phyloP scores from a whole-genome alignment of 2,113 vertebrate species.

The Chamaetylas fuelleborni region DNA sequence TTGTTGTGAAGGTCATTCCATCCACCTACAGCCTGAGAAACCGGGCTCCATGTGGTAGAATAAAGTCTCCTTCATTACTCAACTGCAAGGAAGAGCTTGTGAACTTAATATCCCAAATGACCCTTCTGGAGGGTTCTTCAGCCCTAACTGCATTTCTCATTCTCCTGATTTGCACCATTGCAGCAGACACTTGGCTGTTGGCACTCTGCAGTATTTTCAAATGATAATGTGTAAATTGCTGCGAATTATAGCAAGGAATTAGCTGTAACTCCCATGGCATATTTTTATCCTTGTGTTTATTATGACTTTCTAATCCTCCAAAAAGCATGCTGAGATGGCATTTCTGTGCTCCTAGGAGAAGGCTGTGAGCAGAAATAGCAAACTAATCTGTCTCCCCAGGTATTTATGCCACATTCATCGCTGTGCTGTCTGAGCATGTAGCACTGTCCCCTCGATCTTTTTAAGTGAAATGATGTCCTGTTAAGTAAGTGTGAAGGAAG shows the following conservation, averaged over 20 bases:
- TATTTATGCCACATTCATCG: neutral
- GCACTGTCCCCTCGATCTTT: slow-evolving; percentile 1
- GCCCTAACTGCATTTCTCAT: neutral
- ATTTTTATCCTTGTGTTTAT: slow-evolving; percentile 44
- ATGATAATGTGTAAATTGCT: slow-evolving; percentile 49
- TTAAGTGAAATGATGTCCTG: neutral
- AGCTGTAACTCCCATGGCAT: slow-evolving; percentile 32
- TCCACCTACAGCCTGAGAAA: neutral
- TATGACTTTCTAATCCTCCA: slow-evolving; percentile 32
- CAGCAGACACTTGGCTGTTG: neutral
- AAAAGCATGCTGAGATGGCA: slow-evolving; percentile 39
- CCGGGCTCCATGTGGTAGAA: neutral
- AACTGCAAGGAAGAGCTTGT: neutral
- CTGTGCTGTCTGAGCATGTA: slow-evolving; percentile 29
- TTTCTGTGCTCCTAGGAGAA: slow-evolving; percentile 40
- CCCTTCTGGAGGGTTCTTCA: neutral
- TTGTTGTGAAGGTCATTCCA: neutral
- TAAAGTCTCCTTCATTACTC: neutral
- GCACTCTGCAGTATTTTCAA: slow-evolving; percentile 23
- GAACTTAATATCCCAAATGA: neutral
- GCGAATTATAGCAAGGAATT: slow-evolving; percentile 53
- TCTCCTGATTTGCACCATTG: neutral
- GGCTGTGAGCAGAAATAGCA: slow-evolving; percentile 43
- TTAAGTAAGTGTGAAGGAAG: slow-evolving; percentile 27
- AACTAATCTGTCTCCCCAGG: slow-evolving; percentile 52